Evolutionary conservation across 92 coral and sea anemone species (phyloP), one percentile per base, ranked within the genome.

Genomic region (Siderastrea radians): DNA sequence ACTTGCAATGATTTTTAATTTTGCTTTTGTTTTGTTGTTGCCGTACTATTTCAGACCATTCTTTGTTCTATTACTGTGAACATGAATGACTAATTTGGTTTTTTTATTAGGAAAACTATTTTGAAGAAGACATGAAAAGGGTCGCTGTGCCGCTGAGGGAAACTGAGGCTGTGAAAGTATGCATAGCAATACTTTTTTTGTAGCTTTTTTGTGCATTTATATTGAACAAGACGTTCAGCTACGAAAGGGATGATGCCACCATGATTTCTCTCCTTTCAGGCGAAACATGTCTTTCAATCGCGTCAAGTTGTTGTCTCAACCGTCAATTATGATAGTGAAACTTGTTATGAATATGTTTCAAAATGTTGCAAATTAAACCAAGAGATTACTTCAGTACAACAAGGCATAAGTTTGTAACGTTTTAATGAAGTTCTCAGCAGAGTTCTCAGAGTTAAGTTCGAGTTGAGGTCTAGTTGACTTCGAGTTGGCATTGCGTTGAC

Each of bases 121-220:
- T 95, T 52, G 90, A 91, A 15, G 89, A 90, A 84, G 95, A 97
- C 78, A 74, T 95, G 84, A 87, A 90, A 61, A 89, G 86, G 69
- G 87, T 92, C 59, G 83, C 96, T 45, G 92, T 95, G 13, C 88
- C 96, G 11, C 72, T 97, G 78, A 90, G 83, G 54, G 95, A 97
- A 72, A 93, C 96, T 2, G 83, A 85, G 74, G 94, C 93, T 12
- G 93, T 95, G 7, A 92, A 93, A 59, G 99, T 97, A 55, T 72
- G 82, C 55, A 10, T 10, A 15, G 17, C 69, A 13, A 53, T 70
- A 26, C 38, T 70, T 45, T 26, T 38, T 12, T 5, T 5, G 13
- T 70, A 1, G 13, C 17, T 8, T 61, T 68, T 70, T n/a, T 61
- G 6, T 61, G 14, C 19, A 61, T 10, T 15, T 61, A 3, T 61